Evolutionary conservation across 1,140 invertebrate species (phyloP), one percentile per base, ranked within the genome.

Genomic region (Sycophaga agraensis): DNA sequence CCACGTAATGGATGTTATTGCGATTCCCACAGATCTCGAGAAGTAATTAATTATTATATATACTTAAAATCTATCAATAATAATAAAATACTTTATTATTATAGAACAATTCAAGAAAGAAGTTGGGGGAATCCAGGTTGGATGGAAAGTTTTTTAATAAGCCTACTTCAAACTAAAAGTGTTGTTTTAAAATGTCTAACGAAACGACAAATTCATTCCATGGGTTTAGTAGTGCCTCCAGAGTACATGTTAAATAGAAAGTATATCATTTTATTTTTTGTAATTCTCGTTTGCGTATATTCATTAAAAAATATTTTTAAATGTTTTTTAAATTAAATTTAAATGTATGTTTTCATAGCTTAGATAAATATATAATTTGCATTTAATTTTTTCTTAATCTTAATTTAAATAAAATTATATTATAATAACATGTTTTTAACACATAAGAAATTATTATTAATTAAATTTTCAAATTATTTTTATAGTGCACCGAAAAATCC

Each of bases 111-210:
- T 51, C 84, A 86, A 70, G 78, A 79, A 59, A 82, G 80, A 65
- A 86, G 85, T 66, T 71, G 76, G 24, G 86, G 86, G 0, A 83
- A 85, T 73, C 84, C 86, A 4, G 86, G 87, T 3, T 88, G 86
- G 86, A 84, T 88, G 48, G 83, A 88, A 69, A 86, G 83, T 69
- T 87, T 85, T 65, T 70, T 88, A 5, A 71, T 85, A 14, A 85
- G 81, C 62, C 73, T 87, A 6, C 70, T 84, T 2, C 85, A 88
- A 71, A 73, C 78, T 3, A 77, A 79, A 50, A 77, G 75, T 0
- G 62, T 87, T 22, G 66, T 74, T 1, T 28, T 8, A 78, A 84
- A 26, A 66, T 74, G 40, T 74, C 76, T 82, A 2, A 71, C 71
- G 0, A 77, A 66, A 67, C 53, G 59, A 56, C 26, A 77, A 69